These are phyloP conservation scores for Esox lucius DNA, from an alignment of 2,797 vertebrate genomes.

Conservation along the genomic window DNA sequence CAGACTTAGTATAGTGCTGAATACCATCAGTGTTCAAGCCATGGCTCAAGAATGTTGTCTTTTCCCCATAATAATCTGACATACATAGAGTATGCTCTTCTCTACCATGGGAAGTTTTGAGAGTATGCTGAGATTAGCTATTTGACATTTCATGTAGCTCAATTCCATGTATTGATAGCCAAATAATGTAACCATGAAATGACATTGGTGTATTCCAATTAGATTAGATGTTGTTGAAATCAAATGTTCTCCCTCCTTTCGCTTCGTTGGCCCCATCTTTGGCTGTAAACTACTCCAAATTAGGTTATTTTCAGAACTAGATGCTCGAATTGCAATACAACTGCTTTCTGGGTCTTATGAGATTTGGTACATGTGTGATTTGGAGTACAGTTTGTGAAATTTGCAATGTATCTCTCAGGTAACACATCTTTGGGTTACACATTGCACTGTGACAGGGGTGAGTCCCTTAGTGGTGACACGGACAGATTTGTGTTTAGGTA, in stretches of 20 bases:
- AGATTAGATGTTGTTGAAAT: neutral
- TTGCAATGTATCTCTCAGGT: no score
- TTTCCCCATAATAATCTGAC: conserved; percentile 33
- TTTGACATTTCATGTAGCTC: conserved; percentile 50
- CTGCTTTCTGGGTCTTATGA: neutral
- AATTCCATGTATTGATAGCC: conserved; percentile 16
- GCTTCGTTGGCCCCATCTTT: neutral
- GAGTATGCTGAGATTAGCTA: conserved; percentile 16
- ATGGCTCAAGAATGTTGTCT: conserved; percentile 27
- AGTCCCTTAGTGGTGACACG: neutral
- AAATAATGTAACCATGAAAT: conserved; percentile 18
- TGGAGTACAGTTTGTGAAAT: no score
- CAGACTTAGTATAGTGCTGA: conserved; percentile 14
- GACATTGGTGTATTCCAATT: neutral
- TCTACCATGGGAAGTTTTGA: conserved; percentile 10
- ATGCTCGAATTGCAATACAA: neutral
- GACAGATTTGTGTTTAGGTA: conserved; percentile 30
- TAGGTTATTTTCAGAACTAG: neutral
- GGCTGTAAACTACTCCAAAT: neutral
- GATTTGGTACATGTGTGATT: neutral
- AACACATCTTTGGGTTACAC: no score
- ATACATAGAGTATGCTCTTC: conserved; percentile 18
- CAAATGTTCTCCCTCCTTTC: neutral
- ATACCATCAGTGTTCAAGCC: conserved; percentile 28
- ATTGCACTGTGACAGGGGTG: neutral